Conservation (phyloP, 1,140 invertebrate genomes). For the Temnothorax longispinosus region DNA sequence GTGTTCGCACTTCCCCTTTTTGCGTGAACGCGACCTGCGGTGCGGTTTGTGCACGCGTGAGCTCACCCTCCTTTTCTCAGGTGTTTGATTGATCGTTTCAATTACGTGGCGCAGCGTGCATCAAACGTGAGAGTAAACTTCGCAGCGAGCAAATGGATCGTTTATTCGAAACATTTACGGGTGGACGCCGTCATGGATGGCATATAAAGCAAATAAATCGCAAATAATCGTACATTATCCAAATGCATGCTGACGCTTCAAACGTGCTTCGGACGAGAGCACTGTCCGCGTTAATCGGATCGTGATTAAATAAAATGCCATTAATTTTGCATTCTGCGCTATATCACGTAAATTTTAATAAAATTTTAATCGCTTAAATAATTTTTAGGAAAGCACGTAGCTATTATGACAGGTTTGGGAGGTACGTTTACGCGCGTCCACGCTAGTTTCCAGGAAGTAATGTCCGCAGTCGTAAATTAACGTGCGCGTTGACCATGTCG, state of each 20-base stretch:
- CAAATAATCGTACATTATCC: constrained; percentile 15
- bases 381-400: not conserved
- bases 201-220: constrained; percentile 8
- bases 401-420: constrained; percentile 33
- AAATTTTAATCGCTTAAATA: not conserved
- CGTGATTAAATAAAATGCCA: not conserved
- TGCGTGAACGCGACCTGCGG: constrained; percentile 61
- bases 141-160: constrained; percentile 55
- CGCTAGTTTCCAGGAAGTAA: constrained; percentile 65
- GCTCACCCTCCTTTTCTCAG: constrained; percentile 72
- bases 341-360: not conserved
- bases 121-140: constrained; percentile 69
- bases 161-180: constrained; percentile 55
- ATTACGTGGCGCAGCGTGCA: constrained; percentile 74
- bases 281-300: not conserved
- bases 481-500: constrained; percentile 69
- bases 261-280: not conserved
- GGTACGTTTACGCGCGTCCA: constrained; percentile 51
- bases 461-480: constrained; percentile 64
- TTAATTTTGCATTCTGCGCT: not conserved
- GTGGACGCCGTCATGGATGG: not conserved
- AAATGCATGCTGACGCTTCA: not conserved
- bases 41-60: constrained; percentile 69
- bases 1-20: constrained; percentile 28
- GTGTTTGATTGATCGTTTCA: constrained; percentile 79